phyloP scores from a whole-genome alignment of 2,888 invertebrate genomes.

The Catocala sponsa region DNA sequence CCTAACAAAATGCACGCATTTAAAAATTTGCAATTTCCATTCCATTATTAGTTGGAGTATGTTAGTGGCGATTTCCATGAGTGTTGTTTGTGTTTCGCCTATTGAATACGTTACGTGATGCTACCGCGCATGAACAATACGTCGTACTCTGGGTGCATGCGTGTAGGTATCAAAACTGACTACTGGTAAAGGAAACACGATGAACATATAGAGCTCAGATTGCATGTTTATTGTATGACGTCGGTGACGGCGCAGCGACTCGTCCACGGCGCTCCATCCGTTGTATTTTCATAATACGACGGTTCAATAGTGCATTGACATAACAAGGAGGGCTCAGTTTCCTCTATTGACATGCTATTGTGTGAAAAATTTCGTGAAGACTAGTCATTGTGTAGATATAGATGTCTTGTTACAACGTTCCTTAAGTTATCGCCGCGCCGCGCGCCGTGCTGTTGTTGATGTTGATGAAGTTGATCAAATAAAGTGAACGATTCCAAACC shows the following conservation, averaged over 20 bases:
- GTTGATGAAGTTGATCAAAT: too few relatives aligned
- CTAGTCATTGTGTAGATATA: not conserved
- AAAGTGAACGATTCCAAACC: too few relatives aligned
- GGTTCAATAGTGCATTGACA: slow-evolving; percentile 52
- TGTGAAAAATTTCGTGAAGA: slow-evolving; percentile 29
- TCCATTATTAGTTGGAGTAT: not conserved
- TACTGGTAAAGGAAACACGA: slow-evolving; percentile 48
- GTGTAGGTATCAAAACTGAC: slow-evolving; percentile 37
- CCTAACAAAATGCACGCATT: too few relatives aligned
- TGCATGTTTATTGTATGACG: slow-evolving; percentile 52
- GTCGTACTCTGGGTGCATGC: slow-evolving; percentile 36
- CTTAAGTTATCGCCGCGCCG: not conserved
- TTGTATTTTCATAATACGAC: slow-evolving; percentile 53
- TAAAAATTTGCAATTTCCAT: too few relatives aligned
- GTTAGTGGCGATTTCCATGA: slow-evolving; percentile 14
- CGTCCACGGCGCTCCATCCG: slow-evolving; percentile 42
- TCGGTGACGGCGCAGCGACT: slow-evolving; percentile 20
- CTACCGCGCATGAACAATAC: slow-evolving; percentile 42
- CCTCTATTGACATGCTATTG: slow-evolving; percentile 38
- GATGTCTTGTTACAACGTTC: not conserved
- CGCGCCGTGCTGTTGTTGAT: too few relatives aligned
- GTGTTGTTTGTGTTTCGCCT: slow-evolving; percentile 25
- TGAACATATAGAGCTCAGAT: slow-evolving; percentile 43
- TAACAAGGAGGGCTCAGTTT: slow-evolving; percentile 47
- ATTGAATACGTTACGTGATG: slow-evolving; percentile 38